Evolutionary conservation across 2,888 invertebrate genomes (phyloP).

Genomic region (Drosophila tripunctata): DNA sequence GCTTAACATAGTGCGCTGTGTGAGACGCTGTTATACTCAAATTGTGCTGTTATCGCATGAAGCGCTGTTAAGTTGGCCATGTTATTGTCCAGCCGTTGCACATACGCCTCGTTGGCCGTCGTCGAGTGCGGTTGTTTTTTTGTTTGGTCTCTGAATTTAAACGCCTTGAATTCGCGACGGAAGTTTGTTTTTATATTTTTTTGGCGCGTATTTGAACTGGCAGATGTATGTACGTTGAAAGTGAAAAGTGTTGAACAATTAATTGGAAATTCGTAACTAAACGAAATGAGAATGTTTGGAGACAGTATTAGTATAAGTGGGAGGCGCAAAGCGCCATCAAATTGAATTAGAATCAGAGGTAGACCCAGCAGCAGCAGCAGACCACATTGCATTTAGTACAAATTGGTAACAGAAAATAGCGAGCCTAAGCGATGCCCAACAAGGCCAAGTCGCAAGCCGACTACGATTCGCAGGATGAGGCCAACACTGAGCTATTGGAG

Average conservation of each 20-base stretch:
- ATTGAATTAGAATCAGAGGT: constrained; percentile 31
- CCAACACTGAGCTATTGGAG: constrained; percentile 82
- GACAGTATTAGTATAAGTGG: constrained; percentile 24
- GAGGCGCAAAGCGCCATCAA: constrained; percentile 37
- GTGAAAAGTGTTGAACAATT: constrained; percentile 2
- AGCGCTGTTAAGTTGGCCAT: constrained; percentile 11
- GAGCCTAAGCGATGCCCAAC: constrained; percentile 40
- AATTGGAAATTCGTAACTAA: background rate
- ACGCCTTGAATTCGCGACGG: constrained; percentile 18
- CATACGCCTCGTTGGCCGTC: constrained; percentile 80
- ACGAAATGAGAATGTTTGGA: constrained; percentile 22
- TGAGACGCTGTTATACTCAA: constrained; percentile 22
- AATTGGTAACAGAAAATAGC: constrained; percentile 4
- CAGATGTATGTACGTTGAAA: background rate
- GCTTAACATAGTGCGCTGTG: background rate
- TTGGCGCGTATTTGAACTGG: constrained; percentile 53
- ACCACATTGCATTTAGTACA: background rate
- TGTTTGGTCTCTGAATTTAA: constrained; percentile 22
- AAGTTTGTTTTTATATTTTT: constrained; percentile 3
- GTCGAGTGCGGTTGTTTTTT: constrained; percentile 66
- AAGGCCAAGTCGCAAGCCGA: constrained; percentile 62
- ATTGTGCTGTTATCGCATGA: constrained; percentile 19
- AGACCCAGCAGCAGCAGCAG: too few species aligned
- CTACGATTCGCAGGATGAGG: constrained; percentile 82
- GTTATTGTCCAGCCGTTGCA: constrained; percentile 35